A percentile compares a stretch with the other conserved stretches of the same genome.
phyloP scores from a whole-genome alignment of 2,797 vertebrate species.

The Eurystomus glaucurus region DNA sequence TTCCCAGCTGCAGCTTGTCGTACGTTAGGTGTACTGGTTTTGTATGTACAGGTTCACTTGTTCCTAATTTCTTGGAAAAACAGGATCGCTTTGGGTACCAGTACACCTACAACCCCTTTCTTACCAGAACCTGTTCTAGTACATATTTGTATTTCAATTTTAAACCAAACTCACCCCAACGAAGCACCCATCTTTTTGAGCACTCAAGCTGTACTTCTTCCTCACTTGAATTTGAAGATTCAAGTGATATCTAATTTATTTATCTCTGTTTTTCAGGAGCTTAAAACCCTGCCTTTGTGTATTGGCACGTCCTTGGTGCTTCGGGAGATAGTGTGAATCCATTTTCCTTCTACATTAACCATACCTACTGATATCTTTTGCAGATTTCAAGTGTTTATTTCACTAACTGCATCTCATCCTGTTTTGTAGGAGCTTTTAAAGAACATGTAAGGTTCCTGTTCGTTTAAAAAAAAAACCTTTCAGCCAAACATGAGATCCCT shows the following conservation, averaged over 20 bases:
- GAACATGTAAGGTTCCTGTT: background rate
- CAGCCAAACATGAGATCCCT: background rate
- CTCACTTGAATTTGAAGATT: background rate
- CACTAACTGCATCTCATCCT: background rate
- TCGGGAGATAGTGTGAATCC: background rate
- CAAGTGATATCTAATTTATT: background rate
- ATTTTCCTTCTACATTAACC: background rate
- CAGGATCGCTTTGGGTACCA: background rate
- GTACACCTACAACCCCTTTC: background rate
- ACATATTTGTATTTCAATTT: background rate
- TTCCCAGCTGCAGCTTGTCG: rapidly evolving
- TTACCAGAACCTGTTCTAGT: background rate
- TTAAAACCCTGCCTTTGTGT: background rate
- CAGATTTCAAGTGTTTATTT: background rate
- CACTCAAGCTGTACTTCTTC: background rate
- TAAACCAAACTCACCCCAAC: background rate
- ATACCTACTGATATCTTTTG: background rate
- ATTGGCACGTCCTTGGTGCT: background rate
- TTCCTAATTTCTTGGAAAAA: background rate
- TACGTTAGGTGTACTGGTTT: rapidly evolving
- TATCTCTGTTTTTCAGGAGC: background rate
- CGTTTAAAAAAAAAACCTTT: background rate
- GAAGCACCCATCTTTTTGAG: background rate
- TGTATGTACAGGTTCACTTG: background rate
- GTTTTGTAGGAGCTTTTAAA: background rate